A percentile compares a stretch with the other conserved stretches of the same genome.
These are phyloP conservation scores for Eurois occulta DNA, from an alignment of 2,888 invertebrate species.

Conservation along the genomic window DNA sequence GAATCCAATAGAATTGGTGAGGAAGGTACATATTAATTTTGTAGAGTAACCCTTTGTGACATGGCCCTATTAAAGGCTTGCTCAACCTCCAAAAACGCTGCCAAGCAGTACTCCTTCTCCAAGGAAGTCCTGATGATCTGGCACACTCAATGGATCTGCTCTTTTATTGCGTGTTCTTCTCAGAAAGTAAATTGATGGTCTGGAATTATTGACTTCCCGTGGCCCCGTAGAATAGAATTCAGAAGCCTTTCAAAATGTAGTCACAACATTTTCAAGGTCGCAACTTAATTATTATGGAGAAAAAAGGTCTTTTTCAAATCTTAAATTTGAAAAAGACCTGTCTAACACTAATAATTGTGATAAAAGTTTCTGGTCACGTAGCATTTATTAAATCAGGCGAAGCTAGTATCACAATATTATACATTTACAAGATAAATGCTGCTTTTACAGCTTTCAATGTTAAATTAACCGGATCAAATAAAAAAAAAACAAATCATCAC, in stretches of 20 bases:
- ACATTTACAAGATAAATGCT: not conserved
- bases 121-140: not conserved
- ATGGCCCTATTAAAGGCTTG: not conserved
- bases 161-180: not conserved
- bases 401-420: not conserved
- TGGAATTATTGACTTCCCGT: not conserved
- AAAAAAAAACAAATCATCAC: not conserved
- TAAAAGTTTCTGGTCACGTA: not conserved
- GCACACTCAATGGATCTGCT: not conserved
- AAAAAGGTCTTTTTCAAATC: not conserved
- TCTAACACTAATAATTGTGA: not conserved
- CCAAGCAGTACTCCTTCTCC: not conserved
- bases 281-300: not conserved
- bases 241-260: not conserved
- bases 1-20: not conserved
- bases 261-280: not conserved
- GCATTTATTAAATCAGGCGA: not conserved
- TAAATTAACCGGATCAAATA: not conserved
- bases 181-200: not conserved
- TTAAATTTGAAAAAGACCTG: too few species aligned
- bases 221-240: too few species aligned
- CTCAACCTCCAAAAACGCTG: not conserved
- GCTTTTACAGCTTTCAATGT: not conserved
- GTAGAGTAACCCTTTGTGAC: not conserved
- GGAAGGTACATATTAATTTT: not conserved